These are phyloP conservation scores for Serranus cabrilla DNA, from an alignment of 2,797 vertebrate genomes.

Conservation along the genomic window DNA sequence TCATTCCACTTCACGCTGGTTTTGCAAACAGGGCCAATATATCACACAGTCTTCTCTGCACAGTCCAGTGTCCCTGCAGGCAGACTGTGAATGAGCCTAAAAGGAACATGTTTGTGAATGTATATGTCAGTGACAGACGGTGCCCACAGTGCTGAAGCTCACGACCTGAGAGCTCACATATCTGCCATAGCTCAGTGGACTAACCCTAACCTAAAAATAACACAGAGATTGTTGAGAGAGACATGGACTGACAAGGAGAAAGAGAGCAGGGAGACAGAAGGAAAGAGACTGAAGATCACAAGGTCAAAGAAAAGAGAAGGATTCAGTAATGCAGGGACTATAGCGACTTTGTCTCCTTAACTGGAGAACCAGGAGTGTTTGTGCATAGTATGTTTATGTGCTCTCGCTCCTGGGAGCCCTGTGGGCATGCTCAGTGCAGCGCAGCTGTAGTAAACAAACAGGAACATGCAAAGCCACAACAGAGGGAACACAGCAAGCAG, in stretches of 20 bases:
- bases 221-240: slow-evolving; percentile 55
- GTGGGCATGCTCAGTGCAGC: slow-evolving; percentile 51
- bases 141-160: slow-evolving; percentile 12
- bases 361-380: slow-evolving; percentile 17
- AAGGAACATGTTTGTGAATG: slow-evolving; percentile 1
- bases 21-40: slow-evolving; percentile 18
- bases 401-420: slow-evolving; percentile 27
- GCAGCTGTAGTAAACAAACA: slow-evolving; percentile 65
- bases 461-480: slow-evolving; percentile 33
- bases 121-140: slow-evolving; percentile 28
- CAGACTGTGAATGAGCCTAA: not conserved
- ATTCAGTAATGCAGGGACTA: slow-evolving; percentile 37
- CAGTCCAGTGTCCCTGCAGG: not conserved
- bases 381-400: slow-evolving; percentile 13
- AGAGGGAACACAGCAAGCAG: slow-evolving; percentile 18
- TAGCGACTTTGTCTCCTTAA: slow-evolving; percentile 29
- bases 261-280: slow-evolving; percentile 9
- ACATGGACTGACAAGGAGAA: slow-evolving; percentile 36
- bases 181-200: slow-evolving; percentile 71
- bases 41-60: slow-evolving; percentile 10
- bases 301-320: slow-evolving; percentile 13
- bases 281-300: slow-evolving; percentile 7
- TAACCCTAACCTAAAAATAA: slow-evolving; percentile 79
- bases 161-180: slow-evolving; percentile 57
- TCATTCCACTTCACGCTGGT: not conserved